Evolutionary conservation across 2,797 vertebrate species (phyloP).

Genomic region (Tapirus indicus): DNA sequence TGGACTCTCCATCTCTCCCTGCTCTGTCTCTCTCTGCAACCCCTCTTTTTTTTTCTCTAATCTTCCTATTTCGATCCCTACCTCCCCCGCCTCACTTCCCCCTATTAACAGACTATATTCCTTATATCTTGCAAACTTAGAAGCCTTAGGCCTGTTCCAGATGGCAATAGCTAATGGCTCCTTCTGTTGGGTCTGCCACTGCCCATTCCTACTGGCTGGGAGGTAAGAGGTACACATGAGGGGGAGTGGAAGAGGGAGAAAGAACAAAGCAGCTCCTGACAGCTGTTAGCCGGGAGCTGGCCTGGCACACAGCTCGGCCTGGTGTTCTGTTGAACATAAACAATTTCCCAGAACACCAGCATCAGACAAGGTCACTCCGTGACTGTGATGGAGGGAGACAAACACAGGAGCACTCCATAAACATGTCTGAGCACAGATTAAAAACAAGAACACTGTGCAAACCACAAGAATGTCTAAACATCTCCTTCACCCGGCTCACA

Average conservation of each 20-base stretch:
- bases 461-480: neutral
- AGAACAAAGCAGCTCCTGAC: neutral
- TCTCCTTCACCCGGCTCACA: fast-evolving
- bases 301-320: neutral
- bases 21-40: neutral
- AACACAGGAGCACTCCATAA: neutral
- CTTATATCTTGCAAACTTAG: neutral
- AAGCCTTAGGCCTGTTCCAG: neutral
- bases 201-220: neutral
- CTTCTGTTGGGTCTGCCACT: neutral
- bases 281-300: too few relatives aligned
- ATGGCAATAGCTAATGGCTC: neutral
- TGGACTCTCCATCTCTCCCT: too few relatives aligned
- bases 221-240: neutral
- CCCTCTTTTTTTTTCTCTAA: neutral
- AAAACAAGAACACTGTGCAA: neutral
- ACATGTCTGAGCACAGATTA: neutral
- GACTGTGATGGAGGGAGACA: neutral
- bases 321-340: neutral
- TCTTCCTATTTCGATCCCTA: neutral
- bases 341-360: neutral
- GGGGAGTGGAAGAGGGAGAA: fast-evolving
- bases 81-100: fast-evolving
- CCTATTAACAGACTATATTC: neutral
- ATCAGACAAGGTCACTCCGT: neutral